Evolutionary conservation across 64 coral and sea anemone genomes (phyloP), one percentile per base, ranked within the genome.

Genomic region (Anthopleura sola): DNA sequence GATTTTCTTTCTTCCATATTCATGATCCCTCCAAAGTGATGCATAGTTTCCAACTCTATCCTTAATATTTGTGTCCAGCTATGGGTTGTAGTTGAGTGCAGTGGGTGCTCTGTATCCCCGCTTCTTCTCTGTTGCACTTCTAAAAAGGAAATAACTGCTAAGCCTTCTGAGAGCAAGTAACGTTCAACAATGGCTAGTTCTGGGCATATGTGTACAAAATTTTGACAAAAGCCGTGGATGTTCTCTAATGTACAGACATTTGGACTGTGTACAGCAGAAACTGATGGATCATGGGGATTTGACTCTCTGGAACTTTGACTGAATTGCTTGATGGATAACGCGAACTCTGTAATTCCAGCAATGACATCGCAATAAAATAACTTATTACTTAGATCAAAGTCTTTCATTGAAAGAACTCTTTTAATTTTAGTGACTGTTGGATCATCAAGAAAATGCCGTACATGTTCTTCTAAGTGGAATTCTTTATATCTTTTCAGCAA

Each of bases 401-500:
- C 82, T 55, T 49, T 83, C 82, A 57, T 83, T 83, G 82, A 83
- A 55, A 83, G 49, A 56, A 82, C 78, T 46, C 48, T 32, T n/a
- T 82, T 49, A 14, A 48, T 82, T 15, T 82, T 24, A 19, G 20
- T 82, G 23, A 15, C 44, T 44, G 60, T 86, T 34, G 60, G 84
- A 44, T 86, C 84, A 48, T 86, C 84, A 20, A 86, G 46, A 44
- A 86, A 71, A 39, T 86, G 84, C 62, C 62, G 3, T 3, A 19
- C 62, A 68, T 68, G 62, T 19, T 68, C 62, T 68, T 68, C 62
- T 19, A 86, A 86, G 60, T 86, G 84, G 60, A 86, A 86, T 60
- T 86, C 84, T 48, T 71, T 62, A 28, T 86, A 86, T 60, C 84
- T 68, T 69, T 86, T 86, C 23, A 86, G 57, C 58, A 86, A 44